These are phyloP conservation scores for Actinia equina DNA, from an alignment of 64 coral and sea anemone species.

Conservation along the genomic window DNA sequence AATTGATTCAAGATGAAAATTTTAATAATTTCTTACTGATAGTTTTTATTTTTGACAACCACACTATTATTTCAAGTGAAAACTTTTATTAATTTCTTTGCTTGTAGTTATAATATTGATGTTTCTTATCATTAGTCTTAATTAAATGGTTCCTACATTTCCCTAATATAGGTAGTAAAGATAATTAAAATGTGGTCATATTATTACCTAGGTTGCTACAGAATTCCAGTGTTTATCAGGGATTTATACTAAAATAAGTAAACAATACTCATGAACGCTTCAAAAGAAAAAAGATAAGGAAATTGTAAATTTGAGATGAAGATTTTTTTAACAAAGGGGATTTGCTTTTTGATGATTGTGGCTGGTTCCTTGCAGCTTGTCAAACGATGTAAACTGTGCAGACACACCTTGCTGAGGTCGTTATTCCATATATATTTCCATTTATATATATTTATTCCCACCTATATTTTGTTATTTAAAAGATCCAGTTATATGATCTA, in stretches of 20 bases:
- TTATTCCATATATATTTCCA: neutral
- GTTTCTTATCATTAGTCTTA: neutral
- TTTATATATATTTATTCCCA: no score
- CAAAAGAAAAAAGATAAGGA: neutral
- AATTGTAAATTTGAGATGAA: neutral
- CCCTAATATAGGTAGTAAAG: neutral
- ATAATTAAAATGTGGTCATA: neutral
- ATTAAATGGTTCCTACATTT: neutral
- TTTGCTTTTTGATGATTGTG: neutral
- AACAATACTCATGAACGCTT: neutral
- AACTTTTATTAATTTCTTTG: constrained; percentile 1
- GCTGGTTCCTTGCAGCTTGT: neutral
- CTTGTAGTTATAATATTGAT: neutral
- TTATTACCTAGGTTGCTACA: neutral
- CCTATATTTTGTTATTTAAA: neutral
- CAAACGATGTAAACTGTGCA: neutral
- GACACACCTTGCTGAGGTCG: neutral
- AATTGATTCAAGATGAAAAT: neutral
- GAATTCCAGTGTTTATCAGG: neutral
- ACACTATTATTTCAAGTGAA: neutral
- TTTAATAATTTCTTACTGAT: neutral
- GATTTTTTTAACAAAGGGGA: neutral
- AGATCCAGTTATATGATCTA: neutral
- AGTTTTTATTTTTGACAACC: neutral
- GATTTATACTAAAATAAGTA: neutral